Base-by-base conservation (phyloP, 2,113 vertebrate species). In the Amblyornis subalaris region DNA sequence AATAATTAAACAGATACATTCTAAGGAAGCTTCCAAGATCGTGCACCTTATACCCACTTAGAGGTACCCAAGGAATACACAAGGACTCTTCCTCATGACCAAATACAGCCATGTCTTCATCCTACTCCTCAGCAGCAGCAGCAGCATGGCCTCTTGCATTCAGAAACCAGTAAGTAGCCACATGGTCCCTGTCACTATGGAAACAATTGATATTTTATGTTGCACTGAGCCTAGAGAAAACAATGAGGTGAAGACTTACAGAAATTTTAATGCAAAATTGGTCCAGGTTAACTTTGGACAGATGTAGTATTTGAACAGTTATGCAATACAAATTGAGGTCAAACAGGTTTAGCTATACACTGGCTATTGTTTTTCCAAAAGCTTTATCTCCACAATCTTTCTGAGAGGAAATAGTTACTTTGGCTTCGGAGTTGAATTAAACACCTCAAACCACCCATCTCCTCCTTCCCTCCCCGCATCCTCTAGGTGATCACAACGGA, bases 141-240 rank as follows among this genome's bases (percentile, higher is more conserved):
- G 65, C 58, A 67, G 10, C 14, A 50, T 10, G 15, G 24, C 24
- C 15, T 18, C n/a, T 26, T 75, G 35, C 44, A 36, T 31, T 35
- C 67, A 83, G 35, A 58, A 64, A 67, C 20, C 9, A 36, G 2
- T 3, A 26, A n/a, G 64, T 2, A 31, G 20, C 25, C 24, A 36
- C 5, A 4, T 7, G 20, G 47, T 20, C 44, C 24, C 38, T 23
- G 4, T 28, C 10, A 3, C n/a, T 0, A 2, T 15, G 25, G 48
- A 58, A 85, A 24, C 13, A 44, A 40, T 15, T n/a, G 23, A 42
- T 2, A 42, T n/a, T 22, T 23, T 44, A 12, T 2, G 15, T 13
- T 61, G 51, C 38, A 61, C 16, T 1, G 2, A 81, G 40, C 20
- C 45, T 23, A 55, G 12, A 57, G 13, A 38, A 61, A 78, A 89